Evolutionary conservation across 2,888 invertebrate genomes (phyloP).

Genomic region (Ferdinandea cuprea): DNA sequence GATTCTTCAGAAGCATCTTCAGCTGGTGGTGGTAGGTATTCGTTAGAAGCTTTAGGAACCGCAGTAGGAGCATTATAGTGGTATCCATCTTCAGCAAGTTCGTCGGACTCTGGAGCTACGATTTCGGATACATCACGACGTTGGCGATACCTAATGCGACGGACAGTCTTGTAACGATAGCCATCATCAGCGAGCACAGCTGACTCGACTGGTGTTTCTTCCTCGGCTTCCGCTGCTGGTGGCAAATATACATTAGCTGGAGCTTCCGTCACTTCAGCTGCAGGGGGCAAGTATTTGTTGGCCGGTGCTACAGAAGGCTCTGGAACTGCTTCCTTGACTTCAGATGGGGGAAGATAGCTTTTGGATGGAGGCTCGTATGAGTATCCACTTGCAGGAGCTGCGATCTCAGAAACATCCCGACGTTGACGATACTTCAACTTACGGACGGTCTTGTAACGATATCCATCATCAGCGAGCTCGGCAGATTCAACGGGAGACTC

Average conservation of each 20-base stretch:
- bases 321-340: constrained; percentile 15
- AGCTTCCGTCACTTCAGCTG: constrained; percentile 20
- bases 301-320: constrained; percentile 46
- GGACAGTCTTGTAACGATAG: constrained; percentile 54
- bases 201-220: constrained; percentile 28
- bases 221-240: no score
- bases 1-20: constrained; percentile 21
- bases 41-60: neutral
- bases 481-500: constrained; percentile 31
- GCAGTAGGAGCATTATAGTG: constrained; percentile 22
- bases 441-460: constrained; percentile 45
- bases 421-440: constrained; percentile 38
- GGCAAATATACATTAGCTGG: neutral
- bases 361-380: constrained; percentile 37
- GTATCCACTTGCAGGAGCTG: constrained; percentile 32
- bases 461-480: constrained; percentile 51
- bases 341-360: constrained; percentile 29
- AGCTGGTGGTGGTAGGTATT: neutral
- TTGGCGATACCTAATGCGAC: constrained; percentile 44
- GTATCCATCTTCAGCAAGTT: constrained; percentile 63
- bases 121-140: constrained; percentile 64
- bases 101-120: neutral
- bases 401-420: constrained; percentile 60
- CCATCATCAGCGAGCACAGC: constrained; percentile 60
- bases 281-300: neutral